Evolutionary conservation across 1,140 invertebrate species (phyloP), one percentile per base, ranked within the genome.

Genomic region (Pseudomyrmex cubaensis): DNA sequence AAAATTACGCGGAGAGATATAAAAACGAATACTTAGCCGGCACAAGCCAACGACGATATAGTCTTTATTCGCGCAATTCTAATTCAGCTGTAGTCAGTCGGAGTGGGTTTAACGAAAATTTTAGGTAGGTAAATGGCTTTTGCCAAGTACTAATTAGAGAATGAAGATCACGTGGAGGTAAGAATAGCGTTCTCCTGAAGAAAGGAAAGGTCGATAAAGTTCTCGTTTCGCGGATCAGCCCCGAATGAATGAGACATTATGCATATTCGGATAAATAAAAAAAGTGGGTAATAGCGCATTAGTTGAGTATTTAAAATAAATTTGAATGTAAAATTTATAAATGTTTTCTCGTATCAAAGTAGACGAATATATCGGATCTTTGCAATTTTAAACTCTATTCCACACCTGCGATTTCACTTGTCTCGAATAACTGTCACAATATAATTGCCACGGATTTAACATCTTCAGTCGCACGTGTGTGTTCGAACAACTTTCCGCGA

Each of bases 21-120:
- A 74, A 82, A 82, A 82, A 82, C 35, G 78, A 76, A 76, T 64
- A 82, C 20, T 54, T 61, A 76, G 20, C 25, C 25, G 25, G 25
- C 25, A 25, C 3, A 25, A 25, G 25, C 25, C 25, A 25, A 25
- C 25, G 10, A 63, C 48, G 48, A 56, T 82, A 82, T 76, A 63
- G 61, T 64, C 52, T 56, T 76, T 82, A 82, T 75, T 35, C 35
- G 44, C 48, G 48, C 50, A 46, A 75, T 67, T 80, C 54, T 20
- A 66, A 54, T 62, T 73, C 57, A 74, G 46, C 69, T 62, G 67
- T 13, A 57, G 56, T 62, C 67, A 62, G 57, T n/a, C 44, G 52
- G 72, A 74, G 22, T 63, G 70, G 70, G 57, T 78, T 59, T 70
- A 78, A 44, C 20, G 52, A 57, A 56, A 59, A 69, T 78, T 9